A percentile compares a stretch with the other conserved stretches of the same genome.
Evolutionary conservation across 2,113 vertebrate species (phyloP).

Genomic region (Chaetodon auriga): DNA sequence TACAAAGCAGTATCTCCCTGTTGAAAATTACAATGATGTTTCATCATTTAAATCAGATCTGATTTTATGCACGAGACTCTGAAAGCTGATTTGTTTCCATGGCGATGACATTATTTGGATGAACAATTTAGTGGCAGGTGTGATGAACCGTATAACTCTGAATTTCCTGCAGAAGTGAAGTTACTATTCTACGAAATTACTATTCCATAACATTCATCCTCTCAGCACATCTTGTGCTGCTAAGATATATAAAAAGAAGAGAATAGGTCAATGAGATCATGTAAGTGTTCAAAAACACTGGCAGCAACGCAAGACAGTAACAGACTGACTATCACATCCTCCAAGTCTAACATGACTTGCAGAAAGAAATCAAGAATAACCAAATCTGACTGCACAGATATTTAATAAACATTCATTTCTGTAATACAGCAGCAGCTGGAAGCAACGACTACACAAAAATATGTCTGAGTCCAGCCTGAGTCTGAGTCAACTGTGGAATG

Average conservation of each 20-base stretch:
- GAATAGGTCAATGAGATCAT: not conserved
- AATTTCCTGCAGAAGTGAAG: constrained; percentile 12
- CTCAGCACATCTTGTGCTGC: not conserved
- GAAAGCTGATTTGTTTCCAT: constrained; percentile 38
- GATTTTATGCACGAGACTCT: constrained; percentile 6
- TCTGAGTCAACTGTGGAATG: constrained; percentile 16
- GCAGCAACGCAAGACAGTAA: constrained; percentile 17
- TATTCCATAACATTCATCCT: too few relatives aligned
- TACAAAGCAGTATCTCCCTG: not conserved
- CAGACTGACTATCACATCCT: not conserved
- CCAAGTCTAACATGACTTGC: constrained; percentile 36
- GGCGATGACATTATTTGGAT: constrained; percentile 33
- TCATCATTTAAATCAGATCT: constrained; percentile 1
- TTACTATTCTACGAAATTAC: not conserved
- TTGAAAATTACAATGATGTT: not conserved
- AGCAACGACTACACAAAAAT: not conserved
- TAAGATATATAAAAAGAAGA: not conserved
- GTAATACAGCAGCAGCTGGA: constrained; percentile 6
- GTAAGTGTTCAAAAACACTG: not conserved
- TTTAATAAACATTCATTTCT: constrained; percentile 18
- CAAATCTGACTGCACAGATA: constrained; percentile 1
- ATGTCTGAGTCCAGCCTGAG: constrained; percentile 14
- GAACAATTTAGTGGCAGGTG: constrained; percentile 17
- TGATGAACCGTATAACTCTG: constrained; percentile 11
- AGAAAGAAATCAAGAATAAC: constrained; percentile 5